Conservation (phyloP, 2,113 vertebrate genomes). For the Mola mola region DNA sequence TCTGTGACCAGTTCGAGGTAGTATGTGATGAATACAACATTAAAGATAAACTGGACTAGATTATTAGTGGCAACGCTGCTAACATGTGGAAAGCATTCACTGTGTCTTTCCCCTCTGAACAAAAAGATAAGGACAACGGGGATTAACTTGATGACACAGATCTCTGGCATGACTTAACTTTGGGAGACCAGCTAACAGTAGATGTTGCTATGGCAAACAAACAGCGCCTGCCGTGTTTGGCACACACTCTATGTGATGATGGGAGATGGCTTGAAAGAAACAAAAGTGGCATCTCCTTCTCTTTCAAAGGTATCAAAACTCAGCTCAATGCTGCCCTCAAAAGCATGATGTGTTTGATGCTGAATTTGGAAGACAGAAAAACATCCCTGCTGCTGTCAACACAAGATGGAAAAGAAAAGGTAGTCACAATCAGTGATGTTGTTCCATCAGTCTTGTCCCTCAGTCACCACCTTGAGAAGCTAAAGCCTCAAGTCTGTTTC, state of each 20-base stretch:
- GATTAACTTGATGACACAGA: constrained; percentile 17
- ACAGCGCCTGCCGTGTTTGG: constrained; percentile 22
- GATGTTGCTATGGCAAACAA: neutral
- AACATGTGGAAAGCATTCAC: constrained; percentile 2
- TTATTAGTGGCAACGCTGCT: too few species aligned
- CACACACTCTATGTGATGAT: constrained; percentile 10
- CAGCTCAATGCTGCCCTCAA: constrained; percentile 16
- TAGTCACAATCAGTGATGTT: constrained; percentile 17
- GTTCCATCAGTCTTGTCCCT: constrained; percentile 13
- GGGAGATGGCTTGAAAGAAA: constrained; percentile 15
- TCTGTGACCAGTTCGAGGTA: neutral
- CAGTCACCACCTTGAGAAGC: constrained; percentile 23
- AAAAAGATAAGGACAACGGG: neutral
- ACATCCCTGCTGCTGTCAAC: constrained; percentile 19
- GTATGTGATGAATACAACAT: constrained; percentile 3
- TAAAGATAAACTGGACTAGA: too few species aligned
- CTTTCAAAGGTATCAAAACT: constrained; percentile 21
- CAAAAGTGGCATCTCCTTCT: neutral
- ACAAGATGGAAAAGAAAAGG: too few species aligned
- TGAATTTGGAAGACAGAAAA: constrained; percentile 11
- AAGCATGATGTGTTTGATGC: constrained; percentile 8
- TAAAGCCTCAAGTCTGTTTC: constrained; percentile 17
- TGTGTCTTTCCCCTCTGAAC: constrained; percentile 2
- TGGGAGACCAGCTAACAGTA: constrained; percentile 3
- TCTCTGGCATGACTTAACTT: constrained; percentile 1